These are phyloP conservation scores for Linnaemya tessellans DNA, from an alignment of 2,888 invertebrate genomes.

Conservation along the genomic window DNA sequence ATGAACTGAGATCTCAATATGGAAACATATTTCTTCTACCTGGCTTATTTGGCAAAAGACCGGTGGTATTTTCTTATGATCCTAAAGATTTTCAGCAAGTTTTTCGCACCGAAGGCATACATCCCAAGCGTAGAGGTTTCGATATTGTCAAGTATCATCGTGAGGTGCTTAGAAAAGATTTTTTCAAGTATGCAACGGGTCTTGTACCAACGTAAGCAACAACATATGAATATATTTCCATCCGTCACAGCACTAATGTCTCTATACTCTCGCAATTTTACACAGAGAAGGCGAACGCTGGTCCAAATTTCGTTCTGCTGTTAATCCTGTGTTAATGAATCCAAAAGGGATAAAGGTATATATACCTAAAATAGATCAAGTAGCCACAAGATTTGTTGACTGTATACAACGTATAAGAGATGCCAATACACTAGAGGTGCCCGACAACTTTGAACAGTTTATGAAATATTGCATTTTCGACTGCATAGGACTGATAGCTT, in stretches of 20 bases:
- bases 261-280: too few species aligned
- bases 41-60: slow-evolving; percentile 76
- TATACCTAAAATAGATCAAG: slow-evolving; percentile 83
- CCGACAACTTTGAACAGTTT: slow-evolving; percentile 83
- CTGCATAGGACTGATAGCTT: slow-evolving; percentile 80
- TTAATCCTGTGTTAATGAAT: slow-evolving; percentile 87
- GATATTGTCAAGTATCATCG: slow-evolving; percentile 82
- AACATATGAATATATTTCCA: background rate
- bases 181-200: slow-evolving; percentile 73
- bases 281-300: slow-evolving; percentile 84
- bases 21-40: slow-evolving; percentile 82
- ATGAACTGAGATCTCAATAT: slow-evolving; percentile 72
- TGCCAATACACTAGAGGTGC: slow-evolving; percentile 77
- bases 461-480: slow-evolving; percentile 85
- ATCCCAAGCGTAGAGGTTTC: slow-evolving; percentile 77
- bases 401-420: slow-evolving; percentile 76
- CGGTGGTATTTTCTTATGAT: slow-evolving; percentile 82
- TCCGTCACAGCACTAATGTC: background rate
- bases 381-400: slow-evolving; percentile 79
- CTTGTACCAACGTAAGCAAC: slow-evolving; percentile 73
- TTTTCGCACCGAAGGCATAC: slow-evolving; percentile 74
- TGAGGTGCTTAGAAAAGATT: slow-evolving; percentile 76
- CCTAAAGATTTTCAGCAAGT: slow-evolving; percentile 84
- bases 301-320: slow-evolving; percentile 86
- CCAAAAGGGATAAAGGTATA: slow-evolving; percentile 85